These are phyloP conservation scores for Muntiacus muntjak DNA, from an alignment of 2,113 vertebrate species.

Conservation along the genomic window DNA sequence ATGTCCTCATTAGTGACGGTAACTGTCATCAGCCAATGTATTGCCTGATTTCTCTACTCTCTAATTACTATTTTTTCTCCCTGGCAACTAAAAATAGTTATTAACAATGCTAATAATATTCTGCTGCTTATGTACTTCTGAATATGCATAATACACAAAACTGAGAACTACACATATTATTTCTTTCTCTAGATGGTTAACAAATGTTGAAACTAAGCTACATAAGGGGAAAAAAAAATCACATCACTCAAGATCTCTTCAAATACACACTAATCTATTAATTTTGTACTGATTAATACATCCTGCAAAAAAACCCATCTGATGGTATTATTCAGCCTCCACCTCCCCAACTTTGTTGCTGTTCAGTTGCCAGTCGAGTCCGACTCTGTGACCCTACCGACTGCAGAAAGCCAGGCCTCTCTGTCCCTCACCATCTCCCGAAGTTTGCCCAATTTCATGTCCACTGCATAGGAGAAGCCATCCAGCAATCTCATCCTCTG, in stretches of 20 bases:
- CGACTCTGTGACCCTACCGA: not conserved
- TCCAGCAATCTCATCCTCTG: not conserved
- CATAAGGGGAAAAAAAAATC: not conserved
- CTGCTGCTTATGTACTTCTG: not conserved
- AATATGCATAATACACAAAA: not conserved
- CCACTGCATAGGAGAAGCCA: not conserved
- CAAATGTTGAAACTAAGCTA: not conserved
- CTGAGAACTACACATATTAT: not conserved
- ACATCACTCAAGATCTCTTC: not conserved
- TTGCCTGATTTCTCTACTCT: not conserved
- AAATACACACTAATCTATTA: not conserved
- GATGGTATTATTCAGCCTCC: not conserved
- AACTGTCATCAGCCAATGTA: not conserved
- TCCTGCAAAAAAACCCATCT: not conserved
- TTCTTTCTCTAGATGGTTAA: not conserved
- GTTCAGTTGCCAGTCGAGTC: not conserved
- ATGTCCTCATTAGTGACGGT: not conserved
- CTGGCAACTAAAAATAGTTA: not conserved
- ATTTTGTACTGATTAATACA: not conserved
- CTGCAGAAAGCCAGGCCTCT: not conserved
- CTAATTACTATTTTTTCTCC: not conserved
- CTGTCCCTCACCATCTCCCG: not conserved
- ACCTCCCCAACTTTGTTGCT: not conserved
- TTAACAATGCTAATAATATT: not conserved
- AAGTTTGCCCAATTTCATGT: not conserved